Evolutionary conservation across 2,888 invertebrate genomes (phyloP).

Genomic region (Eurois occulta): DNA sequence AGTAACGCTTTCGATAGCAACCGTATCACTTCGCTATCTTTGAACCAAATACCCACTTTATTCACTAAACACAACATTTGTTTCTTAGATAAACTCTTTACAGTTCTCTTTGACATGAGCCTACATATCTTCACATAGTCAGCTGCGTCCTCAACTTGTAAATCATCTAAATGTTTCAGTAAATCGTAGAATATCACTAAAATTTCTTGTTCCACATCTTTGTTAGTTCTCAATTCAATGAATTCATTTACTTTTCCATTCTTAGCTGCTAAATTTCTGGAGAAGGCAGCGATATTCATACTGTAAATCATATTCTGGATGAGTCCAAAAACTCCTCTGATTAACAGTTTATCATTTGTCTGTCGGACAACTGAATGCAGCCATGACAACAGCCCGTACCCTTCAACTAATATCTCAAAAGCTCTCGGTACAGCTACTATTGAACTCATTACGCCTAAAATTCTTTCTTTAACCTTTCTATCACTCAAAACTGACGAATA

Average conservation of each 20-base stretch:
- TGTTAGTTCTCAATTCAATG: conserved; percentile 80
- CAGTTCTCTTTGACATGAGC: conserved; percentile 78
- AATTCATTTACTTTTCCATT: conserved; percentile 72
- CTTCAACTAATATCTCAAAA: conserved; percentile 91
- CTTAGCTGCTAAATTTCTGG: conserved; percentile 72
- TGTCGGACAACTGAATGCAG: conserved; percentile 83
- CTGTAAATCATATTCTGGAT: conserved; percentile 80
- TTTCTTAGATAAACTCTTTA: conserved; percentile 81
- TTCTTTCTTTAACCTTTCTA: conserved; percentile 91
- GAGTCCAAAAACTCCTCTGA: conserved; percentile 74
- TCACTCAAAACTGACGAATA: conserved; percentile 92
- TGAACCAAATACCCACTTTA: conserved; percentile 69
- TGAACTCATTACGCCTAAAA: conserved; percentile 92
- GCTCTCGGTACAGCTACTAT: conserved; percentile 92
- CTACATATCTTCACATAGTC: conserved; percentile 77
- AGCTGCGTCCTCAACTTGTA: conserved; percentile 76
- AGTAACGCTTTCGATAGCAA: conserved; percentile 77
- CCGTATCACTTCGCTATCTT: conserved; percentile 72
- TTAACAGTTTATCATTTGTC: conserved; percentile 75
- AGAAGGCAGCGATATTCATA: conserved; percentile 76
- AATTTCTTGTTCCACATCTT: conserved; percentile 83
- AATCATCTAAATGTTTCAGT: conserved; percentile 73
- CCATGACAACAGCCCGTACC: conserved; percentile 94
- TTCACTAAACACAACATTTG: conserved; percentile 78
- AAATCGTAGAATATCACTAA: conserved; percentile 77